Evolutionary conservation across 2,888 invertebrate species (phyloP).

Genomic region (Drosophila demipolita): DNA sequence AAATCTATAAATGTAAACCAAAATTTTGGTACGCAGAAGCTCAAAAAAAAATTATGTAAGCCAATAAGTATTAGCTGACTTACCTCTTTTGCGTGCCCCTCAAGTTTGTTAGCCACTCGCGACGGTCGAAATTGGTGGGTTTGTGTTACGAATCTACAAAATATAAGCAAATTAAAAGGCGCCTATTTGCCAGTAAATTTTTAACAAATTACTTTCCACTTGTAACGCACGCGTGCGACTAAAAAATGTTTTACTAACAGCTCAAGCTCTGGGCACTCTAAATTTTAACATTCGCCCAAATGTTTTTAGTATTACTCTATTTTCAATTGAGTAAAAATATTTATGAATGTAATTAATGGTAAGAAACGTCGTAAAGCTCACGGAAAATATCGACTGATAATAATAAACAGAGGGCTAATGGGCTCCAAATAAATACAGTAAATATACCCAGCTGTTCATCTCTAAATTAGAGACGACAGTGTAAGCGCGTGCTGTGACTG

Average conservation of each 20-base stretch:
- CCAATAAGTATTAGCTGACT: constrained; percentile 6
- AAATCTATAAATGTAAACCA: constrained; percentile 37
- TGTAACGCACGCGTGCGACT: constrained; percentile 65
- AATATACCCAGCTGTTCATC: neutral
- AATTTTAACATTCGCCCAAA: constrained; percentile 1
- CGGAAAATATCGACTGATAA: neutral
- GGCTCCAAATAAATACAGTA: neutral
- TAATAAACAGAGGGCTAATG: neutral
- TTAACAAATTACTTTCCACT: constrained; percentile 46
- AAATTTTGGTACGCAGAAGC: constrained; percentile 39
- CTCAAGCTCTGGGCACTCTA: constrained; percentile 8
- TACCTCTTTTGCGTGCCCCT: constrained; percentile 39
- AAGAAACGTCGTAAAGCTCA: too few species aligned
- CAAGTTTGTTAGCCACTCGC: constrained; percentile 39
- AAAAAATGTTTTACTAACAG: constrained; percentile 1
- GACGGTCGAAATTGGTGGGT: constrained; percentile 16
- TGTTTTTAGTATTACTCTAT: neutral
- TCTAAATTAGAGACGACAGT: constrained; percentile 1
- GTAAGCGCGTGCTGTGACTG: neutral
- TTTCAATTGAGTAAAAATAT: too few species aligned
- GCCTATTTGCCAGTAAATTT: constrained; percentile 21
- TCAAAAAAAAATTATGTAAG: constrained; percentile 68
- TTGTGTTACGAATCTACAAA: constrained; percentile 35
- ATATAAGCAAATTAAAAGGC: constrained; percentile 40
- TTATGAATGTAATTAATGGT: neutral